Percentiles rank a stretch among this genome's conserved stretches.
Conservation (phyloP, 2,888 invertebrate species). For the Drosophila kuntzei region DNA sequence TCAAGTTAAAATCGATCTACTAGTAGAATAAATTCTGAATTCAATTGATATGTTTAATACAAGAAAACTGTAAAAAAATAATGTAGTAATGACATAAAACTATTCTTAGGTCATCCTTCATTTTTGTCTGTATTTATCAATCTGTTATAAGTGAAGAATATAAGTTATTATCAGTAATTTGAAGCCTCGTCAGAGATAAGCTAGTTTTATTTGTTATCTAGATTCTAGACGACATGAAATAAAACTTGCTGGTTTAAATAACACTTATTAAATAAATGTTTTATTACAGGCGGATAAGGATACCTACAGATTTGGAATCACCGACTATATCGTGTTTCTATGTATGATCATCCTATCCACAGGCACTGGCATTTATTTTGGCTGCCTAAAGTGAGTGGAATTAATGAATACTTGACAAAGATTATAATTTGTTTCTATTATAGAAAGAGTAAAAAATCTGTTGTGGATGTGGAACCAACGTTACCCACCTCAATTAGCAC, state of each 20-base stretch:
- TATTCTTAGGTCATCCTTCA: neutral
- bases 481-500: conserved; percentile 36
- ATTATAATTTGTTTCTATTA: neutral
- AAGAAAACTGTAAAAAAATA: too few species aligned
- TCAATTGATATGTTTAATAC: too few species aligned
- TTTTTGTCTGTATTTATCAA: neutral
- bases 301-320: conserved; percentile 77
- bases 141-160: neutral
- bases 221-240: neutral
- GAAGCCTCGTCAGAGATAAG: conserved; percentile 23
- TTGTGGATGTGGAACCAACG: conserved; percentile 56
- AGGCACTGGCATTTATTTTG: conserved; percentile 90
- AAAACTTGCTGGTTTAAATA: neutral
- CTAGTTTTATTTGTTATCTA: conserved; percentile 3
- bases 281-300: conserved; percentile 42
- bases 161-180: conserved; percentile 15
- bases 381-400: conserved; percentile 81
- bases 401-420: neutral
- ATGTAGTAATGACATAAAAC: neutral
- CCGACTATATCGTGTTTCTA: conserved; percentile 91
- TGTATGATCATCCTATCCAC: conserved; percentile 90
- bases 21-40: too few species aligned
- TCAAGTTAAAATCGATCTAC: too few species aligned
- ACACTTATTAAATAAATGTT: conserved; percentile 14
- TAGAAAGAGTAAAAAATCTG: conserved; percentile 59